Evolutionary conservation across 2,113 vertebrate species (phyloP).

Genomic region (Channa maculata): DNA sequence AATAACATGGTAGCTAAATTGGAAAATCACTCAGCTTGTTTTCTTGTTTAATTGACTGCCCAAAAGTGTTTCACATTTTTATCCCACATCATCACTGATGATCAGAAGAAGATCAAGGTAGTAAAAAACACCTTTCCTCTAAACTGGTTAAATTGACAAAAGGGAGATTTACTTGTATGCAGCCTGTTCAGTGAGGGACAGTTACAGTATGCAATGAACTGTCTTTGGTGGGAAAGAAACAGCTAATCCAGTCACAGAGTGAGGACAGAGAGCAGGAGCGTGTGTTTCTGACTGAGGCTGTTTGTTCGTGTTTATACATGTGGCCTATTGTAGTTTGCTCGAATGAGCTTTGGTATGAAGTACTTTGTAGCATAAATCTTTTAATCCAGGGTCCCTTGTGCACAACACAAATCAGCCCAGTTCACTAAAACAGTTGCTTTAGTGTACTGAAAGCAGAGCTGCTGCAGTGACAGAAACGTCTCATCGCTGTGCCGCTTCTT

Average conservation of each 20-base stretch:
- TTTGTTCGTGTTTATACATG: slow-evolving; percentile 62
- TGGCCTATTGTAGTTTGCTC: slow-evolving; percentile 62
- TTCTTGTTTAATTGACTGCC: no score
- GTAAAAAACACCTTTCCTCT: no score
- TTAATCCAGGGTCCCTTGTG: slow-evolving; percentile 72
- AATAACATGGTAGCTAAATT: no score
- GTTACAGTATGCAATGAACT: neutral
- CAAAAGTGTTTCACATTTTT: no score
- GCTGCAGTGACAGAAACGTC: slow-evolving; percentile 29
- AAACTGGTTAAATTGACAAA: no score
- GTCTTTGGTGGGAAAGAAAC: slow-evolving; percentile 29
- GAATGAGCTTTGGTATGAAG: slow-evolving; percentile 65
- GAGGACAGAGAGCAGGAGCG: slow-evolving; percentile 8
- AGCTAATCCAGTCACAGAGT: slow-evolving; percentile 27
- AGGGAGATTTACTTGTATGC: no score
- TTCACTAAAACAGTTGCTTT: slow-evolving; percentile 50
- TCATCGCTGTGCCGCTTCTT: slow-evolving; percentile 23
- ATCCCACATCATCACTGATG: no score
- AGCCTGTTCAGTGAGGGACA: no score
- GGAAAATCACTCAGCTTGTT: no score
- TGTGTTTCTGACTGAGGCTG: slow-evolving; percentile 41
- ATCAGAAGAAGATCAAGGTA: no score
- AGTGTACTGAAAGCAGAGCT: slow-evolving; percentile 24
- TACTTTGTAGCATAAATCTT: slow-evolving; percentile 77
- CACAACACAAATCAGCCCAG: slow-evolving; percentile 50